Conservation (phyloP, 2,113 vertebrate genomes). For the mouse (Mus musculus) region DNA sequence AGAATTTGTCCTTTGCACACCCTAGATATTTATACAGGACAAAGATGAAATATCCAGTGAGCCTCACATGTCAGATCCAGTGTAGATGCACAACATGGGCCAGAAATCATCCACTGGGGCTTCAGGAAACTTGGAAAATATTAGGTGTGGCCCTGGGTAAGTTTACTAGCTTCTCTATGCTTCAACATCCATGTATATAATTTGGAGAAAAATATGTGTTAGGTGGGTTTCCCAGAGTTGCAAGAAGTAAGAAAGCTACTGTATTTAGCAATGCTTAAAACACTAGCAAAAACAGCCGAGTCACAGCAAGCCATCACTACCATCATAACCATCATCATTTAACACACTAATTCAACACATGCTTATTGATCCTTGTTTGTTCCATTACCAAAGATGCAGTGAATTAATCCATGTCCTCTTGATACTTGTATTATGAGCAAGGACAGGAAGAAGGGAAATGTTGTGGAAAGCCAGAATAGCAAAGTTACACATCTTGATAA, state of each 20-base stretch:
- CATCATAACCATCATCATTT: background rate
- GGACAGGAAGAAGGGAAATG: background rate
- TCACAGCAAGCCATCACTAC: background rate
- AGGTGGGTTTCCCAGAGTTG: background rate
- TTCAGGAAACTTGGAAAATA: background rate
- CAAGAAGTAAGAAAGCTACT: background rate
- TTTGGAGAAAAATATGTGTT: too few relatives aligned
- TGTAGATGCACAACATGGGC: background rate
- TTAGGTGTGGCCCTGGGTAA: background rate
- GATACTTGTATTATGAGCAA: background rate
- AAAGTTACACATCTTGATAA: background rate
- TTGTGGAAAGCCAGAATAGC: rapidly evolving
- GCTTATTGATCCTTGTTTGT: background rate
- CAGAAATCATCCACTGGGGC: background rate
- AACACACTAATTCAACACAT: background rate
- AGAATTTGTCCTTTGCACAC: background rate
- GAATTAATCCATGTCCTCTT: background rate
- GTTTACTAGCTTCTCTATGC: background rate
- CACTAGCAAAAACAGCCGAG: background rate
- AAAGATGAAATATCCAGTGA: background rate
- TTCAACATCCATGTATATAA: background rate
- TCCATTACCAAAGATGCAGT: background rate
- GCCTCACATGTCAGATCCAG: background rate
- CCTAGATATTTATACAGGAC: background rate
- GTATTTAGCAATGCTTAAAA: background rate